phyloP scores from a whole-genome alignment of 2,888 invertebrate genomes.

The Hyposoter didymator region DNA sequence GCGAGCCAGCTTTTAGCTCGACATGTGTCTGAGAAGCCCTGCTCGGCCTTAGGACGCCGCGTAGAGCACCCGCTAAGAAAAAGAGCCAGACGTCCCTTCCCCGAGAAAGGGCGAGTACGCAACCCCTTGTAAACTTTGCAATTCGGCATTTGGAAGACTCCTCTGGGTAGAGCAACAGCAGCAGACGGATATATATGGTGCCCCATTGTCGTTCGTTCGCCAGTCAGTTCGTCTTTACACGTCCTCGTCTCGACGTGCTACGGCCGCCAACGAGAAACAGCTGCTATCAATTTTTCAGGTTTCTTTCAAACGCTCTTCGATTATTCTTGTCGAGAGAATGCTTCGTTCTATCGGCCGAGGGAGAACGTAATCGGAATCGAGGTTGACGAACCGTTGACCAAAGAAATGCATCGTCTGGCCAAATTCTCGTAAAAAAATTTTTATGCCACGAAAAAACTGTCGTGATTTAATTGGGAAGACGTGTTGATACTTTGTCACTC shows the following conservation, averaged over 20 bases:
- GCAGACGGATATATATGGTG: constrained; percentile 31
- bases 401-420: not conserved
- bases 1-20: not conserved
- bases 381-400: constrained; percentile 56
- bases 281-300: constrained; percentile 76
- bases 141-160: constrained; percentile 68
- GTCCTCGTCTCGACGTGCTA: constrained; percentile 43
- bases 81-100: constrained; percentile 58
- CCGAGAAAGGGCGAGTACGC: constrained; percentile 38
- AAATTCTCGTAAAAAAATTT: too few species aligned
- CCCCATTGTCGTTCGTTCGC: constrained; percentile 66
- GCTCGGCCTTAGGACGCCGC: not conserved
- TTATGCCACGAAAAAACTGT: too few species aligned
- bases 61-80: constrained; percentile 45
- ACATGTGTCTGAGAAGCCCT: not conserved
- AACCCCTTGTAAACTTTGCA: constrained; percentile 75
- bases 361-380: constrained; percentile 31
- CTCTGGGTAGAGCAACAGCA: constrained; percentile 11
- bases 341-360: constrained; percentile 22
- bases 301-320: constrained; percentile 52
- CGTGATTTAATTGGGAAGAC: too few species aligned
- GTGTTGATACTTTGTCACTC: not conserved
- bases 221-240: constrained; percentile 48
- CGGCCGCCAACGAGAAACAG: constrained; percentile 71
- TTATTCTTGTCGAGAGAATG: constrained; percentile 28